A percentile compares a stretch with the other conserved stretches of the same genome.
Evolutionary conservation across 2,797 vertebrate species (phyloP).

Genomic region (Hippopotamyrus pictus): DNA sequence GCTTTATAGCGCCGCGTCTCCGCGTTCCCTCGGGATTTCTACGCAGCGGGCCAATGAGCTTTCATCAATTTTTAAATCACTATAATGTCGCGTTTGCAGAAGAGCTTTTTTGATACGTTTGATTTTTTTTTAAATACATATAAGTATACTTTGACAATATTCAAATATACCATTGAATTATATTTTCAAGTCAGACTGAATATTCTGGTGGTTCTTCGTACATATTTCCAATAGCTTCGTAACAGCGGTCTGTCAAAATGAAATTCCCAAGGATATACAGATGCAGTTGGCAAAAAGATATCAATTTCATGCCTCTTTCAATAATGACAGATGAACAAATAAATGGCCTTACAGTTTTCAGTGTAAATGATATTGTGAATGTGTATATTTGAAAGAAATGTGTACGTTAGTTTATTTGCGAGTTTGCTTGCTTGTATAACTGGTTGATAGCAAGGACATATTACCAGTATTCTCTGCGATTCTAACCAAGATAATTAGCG

Average conservation of each 20-base stretch:
- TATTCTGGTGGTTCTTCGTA: neutral
- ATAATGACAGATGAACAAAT: neutral
- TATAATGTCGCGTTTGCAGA: neutral
- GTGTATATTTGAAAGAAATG: neutral
- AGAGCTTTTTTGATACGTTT: neutral
- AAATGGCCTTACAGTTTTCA: neutral
- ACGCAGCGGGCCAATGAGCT: slow-evolving; percentile 43
- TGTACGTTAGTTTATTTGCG: neutral
- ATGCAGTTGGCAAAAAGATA: neutral
- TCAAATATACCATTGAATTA: neutral
- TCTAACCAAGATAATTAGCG: neutral
- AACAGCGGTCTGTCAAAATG: neutral
- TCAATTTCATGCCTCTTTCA: neutral
- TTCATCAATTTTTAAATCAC: neutral
- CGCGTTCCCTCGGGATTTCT: slow-evolving; percentile 31
- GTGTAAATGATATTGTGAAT: neutral
- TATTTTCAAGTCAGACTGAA: neutral
- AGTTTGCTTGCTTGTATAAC: neutral
- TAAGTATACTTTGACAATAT: neutral
- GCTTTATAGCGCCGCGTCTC: slow-evolving; percentile 37
- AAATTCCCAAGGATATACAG: neutral
- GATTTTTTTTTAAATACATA: neutral
- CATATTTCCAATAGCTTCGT: neutral
- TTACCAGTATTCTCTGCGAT: neutral
- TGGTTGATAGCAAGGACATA: neutral